Conservation (phyloP, 2,888 invertebrate genomes). For the Melieria crassipennis region DNA sequence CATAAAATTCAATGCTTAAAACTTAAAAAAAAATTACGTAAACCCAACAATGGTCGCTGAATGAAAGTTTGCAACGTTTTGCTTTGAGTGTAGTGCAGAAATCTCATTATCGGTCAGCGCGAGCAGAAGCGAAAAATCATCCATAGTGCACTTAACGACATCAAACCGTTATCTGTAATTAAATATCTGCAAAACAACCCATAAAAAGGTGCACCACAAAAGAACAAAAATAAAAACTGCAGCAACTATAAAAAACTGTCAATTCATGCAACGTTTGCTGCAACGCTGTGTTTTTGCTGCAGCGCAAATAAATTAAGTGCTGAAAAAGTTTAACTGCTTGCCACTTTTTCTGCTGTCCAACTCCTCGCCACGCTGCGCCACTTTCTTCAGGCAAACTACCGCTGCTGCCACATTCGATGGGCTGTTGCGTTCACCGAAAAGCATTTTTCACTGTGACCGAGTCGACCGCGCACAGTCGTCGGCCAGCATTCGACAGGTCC, state of each 20-base stretch:
- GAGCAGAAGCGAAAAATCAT: background rate
- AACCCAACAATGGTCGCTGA: background rate
- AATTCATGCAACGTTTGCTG: background rate
- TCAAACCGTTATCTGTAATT: slow-evolving; percentile 2
- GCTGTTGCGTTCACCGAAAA: no score
- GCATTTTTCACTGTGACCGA: no score
- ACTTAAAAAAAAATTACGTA: background rate
- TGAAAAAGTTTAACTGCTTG: background rate
- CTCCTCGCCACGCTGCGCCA: background rate
- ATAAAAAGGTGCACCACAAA: background rate
- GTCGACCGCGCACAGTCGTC: no score
- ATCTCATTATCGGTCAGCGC: background rate
- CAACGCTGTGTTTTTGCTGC: background rate
- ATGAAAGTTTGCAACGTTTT: background rate
- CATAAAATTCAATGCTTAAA: background rate
- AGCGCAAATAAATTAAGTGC: no score
- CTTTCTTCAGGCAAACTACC: background rate
- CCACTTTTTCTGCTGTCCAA: background rate
- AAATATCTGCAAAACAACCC: background rate
- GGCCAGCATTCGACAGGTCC: no score
- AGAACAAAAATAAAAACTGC: background rate
- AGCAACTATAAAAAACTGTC: background rate
- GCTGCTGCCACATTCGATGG: no score
- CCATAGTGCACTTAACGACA: background rate
- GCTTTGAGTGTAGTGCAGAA: background rate